Percentiles rank a stretch among this genome's conserved stretches.
Conservation (phyloP, 2,888 invertebrate species). For the Eudemis profundana region DNA sequence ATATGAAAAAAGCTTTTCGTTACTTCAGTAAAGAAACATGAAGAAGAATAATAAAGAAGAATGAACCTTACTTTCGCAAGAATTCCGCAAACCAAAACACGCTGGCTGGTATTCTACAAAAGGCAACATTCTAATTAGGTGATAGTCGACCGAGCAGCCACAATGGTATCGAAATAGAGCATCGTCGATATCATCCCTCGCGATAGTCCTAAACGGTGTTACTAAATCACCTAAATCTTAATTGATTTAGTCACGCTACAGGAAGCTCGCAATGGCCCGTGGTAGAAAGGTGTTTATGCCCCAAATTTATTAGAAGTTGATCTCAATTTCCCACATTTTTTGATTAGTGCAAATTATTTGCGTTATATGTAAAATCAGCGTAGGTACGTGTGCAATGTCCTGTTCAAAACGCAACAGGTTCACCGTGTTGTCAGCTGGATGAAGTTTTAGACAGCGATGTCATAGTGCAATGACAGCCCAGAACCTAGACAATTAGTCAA, state of each 20-base stretch:
- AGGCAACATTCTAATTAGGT: conserved; percentile 38
- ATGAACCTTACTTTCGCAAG: conserved; percentile 5
- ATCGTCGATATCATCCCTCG: conserved; percentile 39
- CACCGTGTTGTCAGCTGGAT: no score
- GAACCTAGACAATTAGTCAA: no score
- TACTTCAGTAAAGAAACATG: not conserved
- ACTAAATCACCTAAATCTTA: conserved; percentile 39
- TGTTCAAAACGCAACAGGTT: no score
- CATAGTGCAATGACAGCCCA: no score
- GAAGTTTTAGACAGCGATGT: no score
- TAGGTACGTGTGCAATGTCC: no score
- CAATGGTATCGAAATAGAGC: conserved; percentile 39
- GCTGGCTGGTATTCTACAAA: conserved; percentile 19
- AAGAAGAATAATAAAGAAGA: not conserved
- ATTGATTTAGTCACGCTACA: conserved; percentile 42
- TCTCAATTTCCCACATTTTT: no score
- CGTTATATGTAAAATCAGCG: no score
- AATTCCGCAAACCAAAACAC: conserved; percentile 18
- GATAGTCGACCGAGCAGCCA: conserved; percentile 26
- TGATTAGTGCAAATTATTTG: no score
- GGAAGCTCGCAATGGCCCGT: conserved; percentile 31
- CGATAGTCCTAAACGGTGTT: conserved; percentile 40
- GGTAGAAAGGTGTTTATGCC: conserved; percentile 21
- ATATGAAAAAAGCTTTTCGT: no score
- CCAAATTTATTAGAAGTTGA: no score